Evolutionary conservation across 2,797 vertebrate species (phyloP).

Genomic region (Gastrophryne carolinensis): DNA sequence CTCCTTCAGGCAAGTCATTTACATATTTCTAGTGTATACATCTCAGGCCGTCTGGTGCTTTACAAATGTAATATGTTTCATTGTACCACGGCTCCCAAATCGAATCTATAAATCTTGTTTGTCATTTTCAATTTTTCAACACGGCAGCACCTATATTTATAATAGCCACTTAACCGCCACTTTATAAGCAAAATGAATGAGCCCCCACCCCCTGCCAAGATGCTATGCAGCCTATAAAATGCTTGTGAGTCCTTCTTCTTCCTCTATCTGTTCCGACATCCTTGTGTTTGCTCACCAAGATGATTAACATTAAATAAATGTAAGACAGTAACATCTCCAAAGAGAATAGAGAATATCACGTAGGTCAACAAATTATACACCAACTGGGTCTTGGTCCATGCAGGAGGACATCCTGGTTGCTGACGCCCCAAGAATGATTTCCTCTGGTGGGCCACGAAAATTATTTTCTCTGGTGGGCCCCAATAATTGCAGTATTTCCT

Average conservation of each 20-base stretch:
- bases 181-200: constrained; percentile 22
- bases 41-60: background rate
- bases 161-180: constrained; percentile 27
- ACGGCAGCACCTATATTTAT: background rate
- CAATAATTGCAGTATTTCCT: no score
- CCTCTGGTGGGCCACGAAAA: no score
- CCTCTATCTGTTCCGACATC: constrained; percentile 19
- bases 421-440: no score
- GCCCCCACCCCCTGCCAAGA: background rate
- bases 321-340: background rate
- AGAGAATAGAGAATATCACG: background rate
- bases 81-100: background rate
- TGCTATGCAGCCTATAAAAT: background rate
- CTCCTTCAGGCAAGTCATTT: background rate
- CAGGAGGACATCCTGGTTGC: no score
- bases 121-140: constrained; percentile 4
- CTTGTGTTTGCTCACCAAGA: constrained; percentile 2
- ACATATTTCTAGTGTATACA: background rate
- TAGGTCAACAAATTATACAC: no score
- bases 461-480: no score
- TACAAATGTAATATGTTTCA: background rate
- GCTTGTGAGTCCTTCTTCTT: background rate
- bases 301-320: constrained; percentile 27
- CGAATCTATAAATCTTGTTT: constrained; percentile 1
- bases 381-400: no score